Evolutionary conservation across 2,113 vertebrate genomes (phyloP).

Genomic region (Microcebus griseorufus): DNA sequence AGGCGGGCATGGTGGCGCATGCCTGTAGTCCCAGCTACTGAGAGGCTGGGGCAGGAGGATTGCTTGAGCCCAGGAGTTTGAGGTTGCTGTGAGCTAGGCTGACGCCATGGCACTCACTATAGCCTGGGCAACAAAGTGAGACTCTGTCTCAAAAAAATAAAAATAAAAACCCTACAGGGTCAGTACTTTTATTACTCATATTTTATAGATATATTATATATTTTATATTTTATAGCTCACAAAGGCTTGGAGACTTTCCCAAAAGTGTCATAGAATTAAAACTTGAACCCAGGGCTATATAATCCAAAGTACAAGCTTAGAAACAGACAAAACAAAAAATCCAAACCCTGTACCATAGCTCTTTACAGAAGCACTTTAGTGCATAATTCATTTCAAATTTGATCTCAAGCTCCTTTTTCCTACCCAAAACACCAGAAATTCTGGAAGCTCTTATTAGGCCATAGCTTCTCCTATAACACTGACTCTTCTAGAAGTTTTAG

Average conservation of each 20-base stretch:
- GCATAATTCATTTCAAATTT: neutral
- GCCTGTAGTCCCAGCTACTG: too few species aligned
- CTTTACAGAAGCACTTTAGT: neutral
- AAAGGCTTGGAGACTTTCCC: neutral
- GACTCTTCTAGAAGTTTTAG: neutral
- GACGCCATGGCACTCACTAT: too few species aligned
- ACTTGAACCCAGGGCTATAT: neutral
- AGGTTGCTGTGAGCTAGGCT: too few species aligned
- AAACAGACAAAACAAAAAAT: neutral
- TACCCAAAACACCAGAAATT: neutral
- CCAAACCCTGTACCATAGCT: neutral
- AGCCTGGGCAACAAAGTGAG: too few species aligned
- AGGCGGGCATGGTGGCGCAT: too few species aligned
- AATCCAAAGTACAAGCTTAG: neutral
- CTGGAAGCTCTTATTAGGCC: neutral
- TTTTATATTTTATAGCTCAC: neutral
- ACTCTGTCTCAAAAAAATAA: too few species aligned
- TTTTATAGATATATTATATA: neutral
- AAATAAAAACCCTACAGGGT: neutral
- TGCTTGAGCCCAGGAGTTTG: too few species aligned
- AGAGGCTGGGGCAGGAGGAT: too few species aligned
- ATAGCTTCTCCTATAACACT: neutral
- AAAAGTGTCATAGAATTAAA: neutral
- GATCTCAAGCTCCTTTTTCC: neutral
- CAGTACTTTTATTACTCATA: neutral